Conservation (phyloP, 2,113 vertebrate genomes). For the Hipposideros armiger region DNA sequence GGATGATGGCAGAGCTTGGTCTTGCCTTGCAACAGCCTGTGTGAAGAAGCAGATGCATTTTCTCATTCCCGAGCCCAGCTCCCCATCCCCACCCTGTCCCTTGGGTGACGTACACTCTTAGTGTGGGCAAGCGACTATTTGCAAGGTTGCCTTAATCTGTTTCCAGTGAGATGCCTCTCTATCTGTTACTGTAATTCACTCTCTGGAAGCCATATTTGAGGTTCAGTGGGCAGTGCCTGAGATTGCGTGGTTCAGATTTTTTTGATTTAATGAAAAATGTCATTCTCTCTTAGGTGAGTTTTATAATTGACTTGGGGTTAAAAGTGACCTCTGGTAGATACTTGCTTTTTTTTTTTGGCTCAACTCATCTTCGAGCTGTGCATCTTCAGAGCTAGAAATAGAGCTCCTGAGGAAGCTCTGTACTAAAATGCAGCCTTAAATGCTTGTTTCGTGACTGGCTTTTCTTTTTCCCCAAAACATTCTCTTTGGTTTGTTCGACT, state of each 20-base stretch:
- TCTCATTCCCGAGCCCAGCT: not conserved
- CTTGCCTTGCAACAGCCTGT: not conserved
- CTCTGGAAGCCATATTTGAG: not conserved
- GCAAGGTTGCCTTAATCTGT: not conserved
- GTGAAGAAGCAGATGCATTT: not conserved
- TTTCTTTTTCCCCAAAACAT: not conserved
- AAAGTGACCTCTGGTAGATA: slow-evolving; percentile 20
- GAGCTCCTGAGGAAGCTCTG: not conserved
- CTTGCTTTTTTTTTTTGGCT: not conserved
- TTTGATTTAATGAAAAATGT: slow-evolving; percentile 35
- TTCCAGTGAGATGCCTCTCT: not conserved
- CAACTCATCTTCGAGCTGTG: not conserved
- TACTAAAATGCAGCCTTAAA: slow-evolving; percentile 60
- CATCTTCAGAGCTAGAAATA: slow-evolving; percentile 60
- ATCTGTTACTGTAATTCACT: rapidly evolving
- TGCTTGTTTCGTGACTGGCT: slow-evolving; percentile 66
- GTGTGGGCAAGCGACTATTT: not conserved
- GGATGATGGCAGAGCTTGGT: not conserved
- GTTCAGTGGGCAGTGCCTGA: not conserved
- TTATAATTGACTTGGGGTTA: slow-evolving; percentile 22
- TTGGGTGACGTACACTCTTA: not conserved
- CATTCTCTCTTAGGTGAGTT: not conserved
- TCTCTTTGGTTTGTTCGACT: slow-evolving; percentile 65
- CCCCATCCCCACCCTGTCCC: rapidly evolving
- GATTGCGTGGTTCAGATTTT: not conserved